Base-by-base conservation (phyloP, 1,140 invertebrate genomes). In the Zaprionus gabonicus region DNA sequence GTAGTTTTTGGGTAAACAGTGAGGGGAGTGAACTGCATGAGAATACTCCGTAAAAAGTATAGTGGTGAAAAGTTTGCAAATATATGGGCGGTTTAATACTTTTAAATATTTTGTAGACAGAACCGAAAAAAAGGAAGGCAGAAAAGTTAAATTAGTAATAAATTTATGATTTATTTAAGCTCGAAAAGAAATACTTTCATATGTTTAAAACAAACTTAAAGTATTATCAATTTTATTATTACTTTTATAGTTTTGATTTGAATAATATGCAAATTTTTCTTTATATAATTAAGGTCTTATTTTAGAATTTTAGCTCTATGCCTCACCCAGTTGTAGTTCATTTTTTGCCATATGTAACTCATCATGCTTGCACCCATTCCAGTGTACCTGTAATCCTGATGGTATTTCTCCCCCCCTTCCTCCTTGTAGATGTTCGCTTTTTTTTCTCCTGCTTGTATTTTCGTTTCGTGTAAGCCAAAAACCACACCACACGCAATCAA, bases 401-500 rank as follows among this genome's bases (percentile, higher is more conserved):
- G 20, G 20, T 51, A 46, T 63, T 49, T 57, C 41, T 10, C 31
- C 34, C n/a, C 58, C 34, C n/a, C 53, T 25, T 60, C 25, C 55
- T 55, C 38, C 17, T 10, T n/a, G 7, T 71, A 34, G 28, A 63
- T 63, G 66, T 75, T 70, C 23, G 67, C 71, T 65, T 62, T 63
- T 62, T 62, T 17, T 28, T 55, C 28, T 23, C 1, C 17, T 46
- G 23, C 46, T 58, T 58, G 10, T 15, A 34, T 9, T 70, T 59
- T 70, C 57, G 49, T 36, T 17, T 71, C 46, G 34, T 62, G 25
- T 55, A 17, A 55, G 65, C 65, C 75, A 67, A 75, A 82, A 82
- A 74, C 67, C 72, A 34, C 67, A 75, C 38, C 68, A 76, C 78
- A 84, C 82, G 76, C 82, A 85, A 85, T 85, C 82, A 85, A 85